phyloP scores from a whole-genome alignment of 2,888 invertebrate genomes.

The Rambutsinella grinnellia region DNA sequence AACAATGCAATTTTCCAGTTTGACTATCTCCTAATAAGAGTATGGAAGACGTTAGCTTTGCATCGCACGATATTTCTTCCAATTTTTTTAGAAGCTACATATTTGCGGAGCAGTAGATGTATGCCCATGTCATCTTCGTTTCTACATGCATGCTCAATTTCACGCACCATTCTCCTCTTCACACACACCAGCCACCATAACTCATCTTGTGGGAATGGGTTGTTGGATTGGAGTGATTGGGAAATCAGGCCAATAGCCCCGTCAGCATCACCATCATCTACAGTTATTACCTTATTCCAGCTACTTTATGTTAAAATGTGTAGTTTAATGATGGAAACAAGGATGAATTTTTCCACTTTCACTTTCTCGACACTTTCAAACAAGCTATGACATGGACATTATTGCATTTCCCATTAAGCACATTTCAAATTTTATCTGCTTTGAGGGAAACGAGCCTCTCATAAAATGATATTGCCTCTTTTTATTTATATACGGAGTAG shows the following conservation, averaged over 20 bases:
- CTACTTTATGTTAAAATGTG: not conserved
- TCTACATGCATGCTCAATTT: conserved; percentile 56
- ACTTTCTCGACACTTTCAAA: not conserved
- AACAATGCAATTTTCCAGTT: too few relatives aligned
- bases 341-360: not conserved
- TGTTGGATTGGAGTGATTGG: conserved; percentile 44
- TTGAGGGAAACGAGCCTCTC: not conserved
- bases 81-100: too few relatives aligned
- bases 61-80: too few relatives aligned
- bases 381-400: not conserved
- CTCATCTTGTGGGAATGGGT: conserved; percentile 49
- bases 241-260: conserved; percentile 46
- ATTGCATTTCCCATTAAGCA: conserved; percentile 4
- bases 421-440: not conserved
- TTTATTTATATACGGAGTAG: not conserved
- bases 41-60: too few relatives aligned
- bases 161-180: conserved; percentile 54
- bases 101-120: too few relatives aligned
- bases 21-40: too few relatives aligned
- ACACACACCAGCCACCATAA: conserved; percentile 39
- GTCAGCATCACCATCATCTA: not conserved
- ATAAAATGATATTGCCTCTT: not conserved
- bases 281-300: not conserved
- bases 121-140: conserved; percentile 54
- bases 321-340: not conserved